phyloP scores from a whole-genome alignment of 1,140 invertebrate species.

The Heliconius hewitsoni region DNA sequence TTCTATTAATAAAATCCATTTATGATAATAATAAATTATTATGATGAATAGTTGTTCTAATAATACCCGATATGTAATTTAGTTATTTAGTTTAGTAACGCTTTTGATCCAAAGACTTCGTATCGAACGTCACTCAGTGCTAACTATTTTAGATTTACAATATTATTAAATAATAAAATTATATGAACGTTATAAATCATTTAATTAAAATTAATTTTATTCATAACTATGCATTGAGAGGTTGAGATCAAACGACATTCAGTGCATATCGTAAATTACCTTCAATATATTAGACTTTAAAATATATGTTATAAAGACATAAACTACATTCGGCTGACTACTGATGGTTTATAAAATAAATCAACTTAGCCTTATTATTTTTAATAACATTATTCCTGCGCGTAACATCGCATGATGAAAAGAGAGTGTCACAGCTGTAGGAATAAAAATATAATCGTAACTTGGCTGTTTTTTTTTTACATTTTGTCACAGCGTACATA shows the following conservation, averaged over 20 bases:
- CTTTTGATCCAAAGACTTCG: neutral
- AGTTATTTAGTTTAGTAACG: neutral
- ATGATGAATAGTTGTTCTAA: neutral
- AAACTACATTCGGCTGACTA: conserved; percentile 14
- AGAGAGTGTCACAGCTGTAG: neutral
- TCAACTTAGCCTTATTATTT: conserved; percentile 9
- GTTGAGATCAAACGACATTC: conserved; percentile 13
- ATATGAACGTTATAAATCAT: conserved; percentile 5
- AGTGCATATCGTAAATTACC: conserved; percentile 11
- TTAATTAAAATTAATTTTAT: conserved; percentile 16
- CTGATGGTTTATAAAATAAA: conserved; percentile 13
- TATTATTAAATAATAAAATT: conserved; percentile 13
- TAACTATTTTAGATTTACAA: conserved; percentile 3
- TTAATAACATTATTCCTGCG: neutral
- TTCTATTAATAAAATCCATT: neutral
- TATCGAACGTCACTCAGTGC: neutral
- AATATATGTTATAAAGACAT: conserved; percentile 20
- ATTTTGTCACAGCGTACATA: too few species aligned
- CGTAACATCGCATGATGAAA: neutral
- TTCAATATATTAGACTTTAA: conserved; percentile 19
- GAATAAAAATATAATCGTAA: neutral
- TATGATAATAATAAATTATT: neutral
- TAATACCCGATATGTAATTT: neutral
- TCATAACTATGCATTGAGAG: conserved; percentile 12
- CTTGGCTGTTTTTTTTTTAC: neutral